Base-by-base conservation (phyloP, 37 sponge, comb jelly and placozoan genomes). In the Eunapius fragilis region DNA sequence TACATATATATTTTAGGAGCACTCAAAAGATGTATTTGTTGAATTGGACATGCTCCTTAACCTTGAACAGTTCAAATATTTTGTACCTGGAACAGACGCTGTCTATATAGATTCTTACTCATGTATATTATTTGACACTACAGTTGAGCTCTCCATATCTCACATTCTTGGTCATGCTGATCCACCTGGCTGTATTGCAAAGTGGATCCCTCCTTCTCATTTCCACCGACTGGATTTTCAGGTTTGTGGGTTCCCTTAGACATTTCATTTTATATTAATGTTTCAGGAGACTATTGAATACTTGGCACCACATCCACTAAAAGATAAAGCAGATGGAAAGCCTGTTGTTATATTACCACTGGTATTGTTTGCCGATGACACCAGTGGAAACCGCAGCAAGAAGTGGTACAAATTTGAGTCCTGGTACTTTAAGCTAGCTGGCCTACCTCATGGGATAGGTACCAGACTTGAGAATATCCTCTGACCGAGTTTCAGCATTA, bases 331-430 rank as follows among this genome's bases (percentile, higher is more conserved):
- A 26, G 24, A 27, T 5, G 34, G 81, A 4, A 28, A 31, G 9
- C 81, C 81, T 68, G 81, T 80, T 4, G 31, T 27, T 22, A 28
- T 67, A 33, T 17, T 67, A 3, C 81, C 81, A 0, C n/a, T 80
- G 31, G 23, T 80, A 25, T 34, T 80, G n/a, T 80, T 69, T 69
- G 31, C 81, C 0, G 81, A 80, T 31, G 81, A 80, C 31, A 80
- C 81, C 23, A 80, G 81, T 26, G 81, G 81, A 0, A 80, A 80
- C 34, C n/a, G n/a, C n/a, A n/a, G n/a, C n/a, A n/a, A n/a, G n/a
- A n/a, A n/a, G n/a, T n/a, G n/a, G n/a, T n/a, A n/a, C n/a, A n/a
- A n/a, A n/a, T n/a, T n/a, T n/a, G n/a, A n/a, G 25, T 25, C 31
- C 13, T 80, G 81, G 81, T 67, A 32, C 70, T 45, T 78, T 7